A percentile compares a stretch with the other conserved stretches of the same genome.
phyloP scores from a whole-genome alignment of 2,888 invertebrate genomes.

The Ceriagrion tenellum region DNA sequence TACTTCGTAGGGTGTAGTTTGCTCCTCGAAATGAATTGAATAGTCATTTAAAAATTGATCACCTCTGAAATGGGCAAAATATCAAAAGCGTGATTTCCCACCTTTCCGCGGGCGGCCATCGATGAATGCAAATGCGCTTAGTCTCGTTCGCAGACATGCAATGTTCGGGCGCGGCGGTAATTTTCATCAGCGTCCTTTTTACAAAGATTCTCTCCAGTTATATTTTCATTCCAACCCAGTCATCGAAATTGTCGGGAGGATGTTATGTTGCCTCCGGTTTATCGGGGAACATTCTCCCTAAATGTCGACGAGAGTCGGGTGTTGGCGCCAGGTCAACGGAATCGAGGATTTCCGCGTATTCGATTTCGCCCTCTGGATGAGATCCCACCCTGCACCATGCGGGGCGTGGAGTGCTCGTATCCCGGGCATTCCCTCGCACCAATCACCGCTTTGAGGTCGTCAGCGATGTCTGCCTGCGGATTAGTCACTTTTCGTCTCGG shows the following conservation, averaged over 20 bases:
- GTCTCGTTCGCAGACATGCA: too few relatives aligned
- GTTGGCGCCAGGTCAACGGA: not conserved
- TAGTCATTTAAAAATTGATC: too few relatives aligned
- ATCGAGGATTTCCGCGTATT: not conserved
- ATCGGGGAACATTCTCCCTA: not conserved
- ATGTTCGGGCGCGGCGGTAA: not conserved
- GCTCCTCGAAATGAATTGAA: too few relatives aligned
- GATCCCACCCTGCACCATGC: not conserved
- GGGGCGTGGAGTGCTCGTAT: constrained; percentile 30
- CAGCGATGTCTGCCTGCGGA: constrained; percentile 12
- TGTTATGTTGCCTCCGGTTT: not conserved
- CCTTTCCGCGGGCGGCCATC: too few relatives aligned
- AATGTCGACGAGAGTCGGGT: not conserved
- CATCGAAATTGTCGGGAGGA: not conserved
- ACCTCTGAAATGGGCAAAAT: too few relatives aligned
- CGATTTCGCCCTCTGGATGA: not conserved
- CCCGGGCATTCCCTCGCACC: not conserved
- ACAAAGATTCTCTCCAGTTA: not conserved
- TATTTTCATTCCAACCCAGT: not conserved
- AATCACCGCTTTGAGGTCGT: constrained; percentile 28
- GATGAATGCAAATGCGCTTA: too few relatives aligned
- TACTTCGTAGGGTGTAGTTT: too few relatives aligned
- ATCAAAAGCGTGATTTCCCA: too few relatives aligned
- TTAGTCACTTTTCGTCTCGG: constrained; percentile 14
- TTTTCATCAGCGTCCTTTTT: not conserved